A percentile compares a stretch with the other conserved stretches of the same genome.
phyloP scores from a whole-genome alignment of 2,797 vertebrate species.

The Smutsia temminckii region DNA sequence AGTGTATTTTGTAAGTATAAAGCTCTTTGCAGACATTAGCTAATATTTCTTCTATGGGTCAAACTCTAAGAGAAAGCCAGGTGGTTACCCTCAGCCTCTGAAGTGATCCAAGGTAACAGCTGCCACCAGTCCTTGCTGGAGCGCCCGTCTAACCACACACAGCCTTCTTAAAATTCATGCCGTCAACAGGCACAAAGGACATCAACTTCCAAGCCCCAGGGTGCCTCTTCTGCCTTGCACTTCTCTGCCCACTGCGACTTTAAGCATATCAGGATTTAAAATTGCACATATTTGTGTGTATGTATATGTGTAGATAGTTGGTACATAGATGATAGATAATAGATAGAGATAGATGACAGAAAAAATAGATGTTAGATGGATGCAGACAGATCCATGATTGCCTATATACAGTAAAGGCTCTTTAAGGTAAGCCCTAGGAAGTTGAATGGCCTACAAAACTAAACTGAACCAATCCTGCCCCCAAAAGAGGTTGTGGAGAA shows the following conservation, averaged over 20 bases:
- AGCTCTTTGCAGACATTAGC: neutral
- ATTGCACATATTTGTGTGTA: neutral
- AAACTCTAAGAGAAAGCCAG: neutral
- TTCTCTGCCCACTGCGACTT: neutral
- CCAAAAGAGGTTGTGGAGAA: neutral
- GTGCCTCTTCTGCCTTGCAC: neutral
- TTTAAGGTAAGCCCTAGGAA: neutral
- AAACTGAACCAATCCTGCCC: neutral
- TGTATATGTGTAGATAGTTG: neutral
- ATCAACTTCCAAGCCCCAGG: neutral
- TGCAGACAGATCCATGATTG: neutral
- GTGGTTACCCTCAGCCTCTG: neutral
- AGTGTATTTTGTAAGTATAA: neutral
- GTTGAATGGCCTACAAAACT: neutral
- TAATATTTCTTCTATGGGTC: neutral
- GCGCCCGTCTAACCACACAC: neutral
- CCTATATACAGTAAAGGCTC: neutral
- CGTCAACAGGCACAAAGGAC: neutral
- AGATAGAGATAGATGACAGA: neutral
- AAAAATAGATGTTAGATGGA: neutral
- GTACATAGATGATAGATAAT: neutral
- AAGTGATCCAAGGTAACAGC: neutral
- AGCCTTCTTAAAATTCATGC: neutral
- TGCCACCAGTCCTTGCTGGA: neutral
- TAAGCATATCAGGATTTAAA: neutral